Conservation (phyloP, 2,113 vertebrate species). For the Jacana jacana region DNA sequence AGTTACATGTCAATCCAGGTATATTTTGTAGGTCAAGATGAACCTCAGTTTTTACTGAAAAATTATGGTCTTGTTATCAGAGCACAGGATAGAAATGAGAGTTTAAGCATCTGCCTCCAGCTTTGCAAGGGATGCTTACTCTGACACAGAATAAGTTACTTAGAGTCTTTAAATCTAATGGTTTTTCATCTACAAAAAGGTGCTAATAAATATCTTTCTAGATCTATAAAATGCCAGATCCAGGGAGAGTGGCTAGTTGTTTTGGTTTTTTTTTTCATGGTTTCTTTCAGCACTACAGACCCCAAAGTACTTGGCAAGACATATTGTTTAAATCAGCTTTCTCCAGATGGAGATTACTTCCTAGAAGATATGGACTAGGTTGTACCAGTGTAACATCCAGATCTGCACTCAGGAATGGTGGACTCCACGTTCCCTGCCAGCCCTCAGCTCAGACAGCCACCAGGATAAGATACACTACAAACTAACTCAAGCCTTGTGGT, state of each 20-base stretch:
- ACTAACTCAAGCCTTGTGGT: not conserved
- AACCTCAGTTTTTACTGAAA: not conserved
- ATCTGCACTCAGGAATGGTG: not conserved
- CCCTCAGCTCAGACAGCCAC: not conserved
- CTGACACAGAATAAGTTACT: not conserved
- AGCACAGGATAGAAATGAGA: not conserved
- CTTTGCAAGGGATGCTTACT: not conserved
- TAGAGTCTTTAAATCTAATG: not conserved
- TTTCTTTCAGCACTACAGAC: not conserved
- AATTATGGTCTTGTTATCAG: not conserved
- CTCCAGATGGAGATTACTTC: not conserved
- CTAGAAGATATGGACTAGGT: not conserved
- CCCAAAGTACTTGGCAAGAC: not conserved
- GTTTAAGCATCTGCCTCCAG: not conserved
- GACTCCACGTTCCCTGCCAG: not conserved
- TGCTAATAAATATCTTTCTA: not conserved
- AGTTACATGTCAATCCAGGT: not conserved
- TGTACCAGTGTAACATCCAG: not conserved
- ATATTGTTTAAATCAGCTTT: not conserved
- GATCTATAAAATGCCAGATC: not conserved
- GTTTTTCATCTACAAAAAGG: not conserved
- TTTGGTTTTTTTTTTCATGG: not conserved
- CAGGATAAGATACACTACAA: not conserved
- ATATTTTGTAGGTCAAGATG: not conserved
- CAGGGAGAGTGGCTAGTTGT: not conserved